These are phyloP conservation scores for Amphibalanus amphitrite DNA, from an alignment of 1,140 invertebrate species.

Conservation along the genomic window DNA sequence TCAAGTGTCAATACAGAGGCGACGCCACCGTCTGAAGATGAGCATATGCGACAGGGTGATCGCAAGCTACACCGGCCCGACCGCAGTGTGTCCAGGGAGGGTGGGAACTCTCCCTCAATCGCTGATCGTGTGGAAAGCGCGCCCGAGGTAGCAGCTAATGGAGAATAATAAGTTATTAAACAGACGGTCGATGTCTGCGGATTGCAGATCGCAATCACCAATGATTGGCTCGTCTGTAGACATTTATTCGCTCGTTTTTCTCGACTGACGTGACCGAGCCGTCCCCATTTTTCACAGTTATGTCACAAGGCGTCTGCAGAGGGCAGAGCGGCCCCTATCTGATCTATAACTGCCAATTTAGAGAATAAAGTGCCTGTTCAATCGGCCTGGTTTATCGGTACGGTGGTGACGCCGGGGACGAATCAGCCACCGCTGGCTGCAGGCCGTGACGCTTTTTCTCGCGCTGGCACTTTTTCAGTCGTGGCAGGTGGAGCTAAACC, in stretches of 20 bases:
- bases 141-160: neutral
- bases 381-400: neutral
- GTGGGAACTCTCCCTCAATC: neutral
- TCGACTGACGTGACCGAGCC: neutral
- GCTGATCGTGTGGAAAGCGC: neutral
- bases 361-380: neutral
- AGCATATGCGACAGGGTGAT: neutral
- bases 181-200: neutral
- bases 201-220: neutral
- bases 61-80: neutral
- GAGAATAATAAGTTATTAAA: slow-evolving; percentile 2
- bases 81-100: no score
- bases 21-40: no score
- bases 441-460: no score
- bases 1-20: neutral
- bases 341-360: neutral
- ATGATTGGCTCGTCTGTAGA: neutral
- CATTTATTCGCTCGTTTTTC: slow-evolving; percentile 1
- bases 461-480: no score
- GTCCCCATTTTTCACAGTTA: neutral
- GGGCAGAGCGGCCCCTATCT: neutral
- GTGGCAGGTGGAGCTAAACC: no score
- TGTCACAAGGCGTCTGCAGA: neutral
- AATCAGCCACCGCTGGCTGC: neutral
- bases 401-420: neutral